Evolutionary conservation across 1,140 invertebrate genomes (phyloP).

Genomic region (Drosophila ercepeae): DNA sequence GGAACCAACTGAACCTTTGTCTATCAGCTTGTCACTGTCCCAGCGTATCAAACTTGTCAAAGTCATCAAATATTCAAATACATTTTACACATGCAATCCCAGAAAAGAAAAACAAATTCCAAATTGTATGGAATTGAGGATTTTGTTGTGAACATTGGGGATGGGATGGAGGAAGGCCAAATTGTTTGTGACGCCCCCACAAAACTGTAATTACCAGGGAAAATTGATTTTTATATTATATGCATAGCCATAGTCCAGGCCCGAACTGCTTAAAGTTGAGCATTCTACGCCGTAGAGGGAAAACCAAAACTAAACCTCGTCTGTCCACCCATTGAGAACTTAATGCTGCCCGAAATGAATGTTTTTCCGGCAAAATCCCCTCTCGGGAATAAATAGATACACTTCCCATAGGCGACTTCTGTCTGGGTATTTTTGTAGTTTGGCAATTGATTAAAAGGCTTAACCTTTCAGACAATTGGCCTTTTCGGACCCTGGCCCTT

Average conservation of each 20-base stretch:
- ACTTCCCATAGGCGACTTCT: not conserved
- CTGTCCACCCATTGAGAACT: conserved; percentile 68
- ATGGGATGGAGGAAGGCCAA: conserved; percentile 26
- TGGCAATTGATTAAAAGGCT: conserved; percentile 81
- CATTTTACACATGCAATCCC: conserved; percentile 71
- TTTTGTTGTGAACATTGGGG: not conserved
- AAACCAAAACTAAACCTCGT: conserved; percentile 42
- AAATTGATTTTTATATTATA: conserved; percentile 75
- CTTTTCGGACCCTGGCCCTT: conserved; percentile 35
- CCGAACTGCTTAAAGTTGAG: conserved; percentile 19
- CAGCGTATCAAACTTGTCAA: conserved; percentile 48
- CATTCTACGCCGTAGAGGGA: conserved; percentile 1
- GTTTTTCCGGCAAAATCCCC: conserved; percentile 58
- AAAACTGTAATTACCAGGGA: conserved; percentile 58
- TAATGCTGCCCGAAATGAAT: conserved; percentile 73
- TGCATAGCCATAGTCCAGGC: not conserved
- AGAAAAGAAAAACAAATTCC: conserved; percentile 34
- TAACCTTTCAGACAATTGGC: conserved; percentile 74
- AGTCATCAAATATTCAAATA: conserved; percentile 75
- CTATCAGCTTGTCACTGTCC: conserved; percentile 34
- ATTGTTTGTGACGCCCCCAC: conserved; percentile 48
- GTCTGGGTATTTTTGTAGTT: conserved; percentile 44
- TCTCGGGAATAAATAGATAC: conserved; percentile 30
- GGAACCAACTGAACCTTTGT: conserved; percentile 12
- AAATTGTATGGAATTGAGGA: conserved; percentile 3